Evolutionary conservation across 1,140 invertebrate genomes (phyloP), one percentile per base, ranked within the genome.

Genomic region (Vanessa tameamea): DNA sequence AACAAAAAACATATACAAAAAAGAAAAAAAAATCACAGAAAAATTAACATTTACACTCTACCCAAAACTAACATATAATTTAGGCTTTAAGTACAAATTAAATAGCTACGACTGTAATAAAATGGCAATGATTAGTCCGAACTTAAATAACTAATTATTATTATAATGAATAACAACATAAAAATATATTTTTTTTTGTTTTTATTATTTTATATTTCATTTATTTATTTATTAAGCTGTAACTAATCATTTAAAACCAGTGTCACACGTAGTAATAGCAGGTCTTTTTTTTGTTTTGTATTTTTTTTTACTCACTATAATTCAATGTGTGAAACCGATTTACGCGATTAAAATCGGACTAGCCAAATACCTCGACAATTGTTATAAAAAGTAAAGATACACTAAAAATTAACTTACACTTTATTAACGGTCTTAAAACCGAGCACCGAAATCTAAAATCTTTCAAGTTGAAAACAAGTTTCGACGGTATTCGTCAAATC

Each of bases 41-140:
- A 86, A 84, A 80, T 76, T 84, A 87, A 85, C 77, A 82, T 85
- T 76, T 82, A 88, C 76, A 86, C 69, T 77, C 82, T 84, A 83
- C 72, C 75, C 74, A 78, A 75, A 72, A 81, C 77, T 81, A 75
- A 82, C 77, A 78, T 72, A 73, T 73, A 78, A 71, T 15, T 26
- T 78, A 79, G 66, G 72, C 65, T 68, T 72, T 69, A 77, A 79
- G 61, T 77, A 77, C 31, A 77, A 77, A 79, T 69, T 67, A 69
- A 69, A 61, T 59, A 69, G 66, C 53, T 69, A 76, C 63, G 67
- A 72, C 69, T 82, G 72, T 70, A 73, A 65, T 61, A 75, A 77
- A 80, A 87, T 85, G 82, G 84, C 83, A 89, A 87, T 89, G 83
- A 86, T 71, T 87, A 90, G 87, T 90, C 88, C 87, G 87, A 88